A percentile compares a stretch with the other conserved stretches of the same genome.
Conservation (phyloP, 2,113 vertebrate species). For the Passer domesticus region DNA sequence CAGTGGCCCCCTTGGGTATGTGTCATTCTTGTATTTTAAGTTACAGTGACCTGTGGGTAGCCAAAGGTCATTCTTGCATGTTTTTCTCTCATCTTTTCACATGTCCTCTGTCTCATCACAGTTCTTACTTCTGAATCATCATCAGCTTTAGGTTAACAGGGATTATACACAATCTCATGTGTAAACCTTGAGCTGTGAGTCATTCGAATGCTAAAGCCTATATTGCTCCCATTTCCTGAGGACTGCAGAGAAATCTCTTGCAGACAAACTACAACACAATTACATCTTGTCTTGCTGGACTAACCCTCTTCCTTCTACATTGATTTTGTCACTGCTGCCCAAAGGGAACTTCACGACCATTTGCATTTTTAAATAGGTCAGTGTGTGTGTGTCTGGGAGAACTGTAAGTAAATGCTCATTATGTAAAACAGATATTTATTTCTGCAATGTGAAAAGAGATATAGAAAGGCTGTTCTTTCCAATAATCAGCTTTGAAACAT, state of each 20-base stretch:
- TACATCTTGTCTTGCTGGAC: neutral
- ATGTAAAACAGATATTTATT: neutral
- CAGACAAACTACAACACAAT: neutral
- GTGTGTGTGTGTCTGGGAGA: neutral
- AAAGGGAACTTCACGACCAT: conserved; percentile 5
- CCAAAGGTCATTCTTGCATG: neutral
- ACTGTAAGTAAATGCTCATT: neutral
- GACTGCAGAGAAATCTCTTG: neutral
- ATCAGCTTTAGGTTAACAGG: neutral
- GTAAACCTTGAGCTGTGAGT: conserved; percentile 14
- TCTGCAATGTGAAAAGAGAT: neutral
- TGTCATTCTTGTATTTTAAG: neutral
- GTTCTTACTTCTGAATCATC: neutral
- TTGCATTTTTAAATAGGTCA: conserved; percentile 52
- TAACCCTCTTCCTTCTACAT: conserved; percentile 34
- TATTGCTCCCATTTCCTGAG: neutral
- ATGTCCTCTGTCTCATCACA: neutral
- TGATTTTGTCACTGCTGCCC: conserved; percentile 28
- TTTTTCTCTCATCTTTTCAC: neutral
- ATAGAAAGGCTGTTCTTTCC: neutral
- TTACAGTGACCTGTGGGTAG: neutral
- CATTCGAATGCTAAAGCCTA: neutral
- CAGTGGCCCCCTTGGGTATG: neutral
- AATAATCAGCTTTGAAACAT: conserved; percentile 8
- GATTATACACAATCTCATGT: conserved; percentile 13